Evolutionary conservation across 2,888 invertebrate genomes (phyloP).

Genomic region (Euphydryas editha): DNA sequence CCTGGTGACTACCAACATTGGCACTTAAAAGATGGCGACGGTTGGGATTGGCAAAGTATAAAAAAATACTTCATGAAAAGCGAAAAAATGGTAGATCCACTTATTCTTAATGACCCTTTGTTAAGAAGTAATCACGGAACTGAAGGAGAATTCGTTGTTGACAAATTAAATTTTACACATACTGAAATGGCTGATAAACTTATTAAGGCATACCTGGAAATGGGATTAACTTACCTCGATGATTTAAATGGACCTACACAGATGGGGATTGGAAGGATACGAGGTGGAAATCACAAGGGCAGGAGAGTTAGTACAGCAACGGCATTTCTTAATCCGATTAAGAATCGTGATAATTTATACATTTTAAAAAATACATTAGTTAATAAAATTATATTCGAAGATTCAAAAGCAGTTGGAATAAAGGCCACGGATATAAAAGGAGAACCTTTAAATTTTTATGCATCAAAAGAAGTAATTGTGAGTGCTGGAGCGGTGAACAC

Average conservation of each 20-base stretch:
- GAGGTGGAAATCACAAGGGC: slow-evolving; percentile 78
- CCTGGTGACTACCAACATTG: slow-evolving; percentile 67
- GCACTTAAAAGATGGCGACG: slow-evolving; percentile 63
- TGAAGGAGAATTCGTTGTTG: slow-evolving; percentile 78
- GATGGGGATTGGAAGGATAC: slow-evolving; percentile 81
- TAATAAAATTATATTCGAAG: slow-evolving; percentile 46
- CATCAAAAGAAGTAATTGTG: slow-evolving; percentile 66
- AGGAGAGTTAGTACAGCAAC: slow-evolving; percentile 82
- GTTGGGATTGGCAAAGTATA: slow-evolving; percentile 72
- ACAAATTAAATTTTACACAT: slow-evolving; percentile 74
- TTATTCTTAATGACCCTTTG: slow-evolving; percentile 64
- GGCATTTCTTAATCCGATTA: slow-evolving; percentile 69
- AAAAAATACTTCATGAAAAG: slow-evolving; percentile 72
- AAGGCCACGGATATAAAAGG: slow-evolving; percentile 56
- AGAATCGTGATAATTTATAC: slow-evolving; percentile 62
- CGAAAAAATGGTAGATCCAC: slow-evolving; percentile 69
- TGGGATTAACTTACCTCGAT: slow-evolving; percentile 74
- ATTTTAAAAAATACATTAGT: slow-evolving; percentile 65
- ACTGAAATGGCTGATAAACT: slow-evolving; percentile 61
- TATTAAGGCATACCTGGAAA: slow-evolving; percentile 72
- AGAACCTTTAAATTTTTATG: slow-evolving; percentile 55
- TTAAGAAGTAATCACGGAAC: slow-evolving; percentile 69
- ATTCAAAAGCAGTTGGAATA: slow-evolving; percentile 59
- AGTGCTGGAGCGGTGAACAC: slow-evolving; percentile 72
- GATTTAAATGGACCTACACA: slow-evolving; percentile 74